Conservation (phyloP, 2,113 vertebrate genomes). For the Nycticorax nycticorax region DNA sequence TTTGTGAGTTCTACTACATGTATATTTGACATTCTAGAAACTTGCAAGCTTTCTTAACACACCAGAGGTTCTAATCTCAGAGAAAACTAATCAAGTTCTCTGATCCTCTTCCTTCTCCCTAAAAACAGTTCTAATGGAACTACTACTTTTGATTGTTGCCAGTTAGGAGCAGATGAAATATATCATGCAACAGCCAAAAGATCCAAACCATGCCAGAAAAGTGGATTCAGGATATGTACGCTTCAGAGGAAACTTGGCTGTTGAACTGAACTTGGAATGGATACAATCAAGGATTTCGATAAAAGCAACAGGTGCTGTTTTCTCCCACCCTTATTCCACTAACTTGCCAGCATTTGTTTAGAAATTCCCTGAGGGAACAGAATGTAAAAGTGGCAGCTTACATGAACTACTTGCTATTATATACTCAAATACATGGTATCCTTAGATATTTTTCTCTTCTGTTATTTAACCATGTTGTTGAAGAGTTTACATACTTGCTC, state of each 20-base stretch:
- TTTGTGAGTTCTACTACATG: neutral
- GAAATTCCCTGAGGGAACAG: neutral
- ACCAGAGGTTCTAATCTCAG: neutral
- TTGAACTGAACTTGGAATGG: neutral
- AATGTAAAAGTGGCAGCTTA: neutral
- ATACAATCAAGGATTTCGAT: neutral
- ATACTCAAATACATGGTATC: neutral
- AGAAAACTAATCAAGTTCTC: neutral
- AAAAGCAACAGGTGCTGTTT: neutral
- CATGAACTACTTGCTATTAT: neutral
- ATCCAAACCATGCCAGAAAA: neutral
- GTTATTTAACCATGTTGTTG: neutral
- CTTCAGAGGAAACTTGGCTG: neutral
- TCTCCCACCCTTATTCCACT: neutral
- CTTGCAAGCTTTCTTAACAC: neutral
- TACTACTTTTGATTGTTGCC: neutral
- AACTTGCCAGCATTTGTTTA: neutral
- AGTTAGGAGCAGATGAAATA: neutral
- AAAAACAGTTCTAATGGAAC: neutral
- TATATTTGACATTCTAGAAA: neutral
- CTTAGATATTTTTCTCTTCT: neutral
- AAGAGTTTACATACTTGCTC: constrained; percentile 86
- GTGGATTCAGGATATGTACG: neutral
- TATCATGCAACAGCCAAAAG: neutral
- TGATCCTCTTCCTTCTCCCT: neutral